A percentile compares a stretch with the other conserved stretches of the same genome.
Evolutionary conservation across 2,888 invertebrate species (phyloP).

Genomic region (Lepidonotus clava): DNA sequence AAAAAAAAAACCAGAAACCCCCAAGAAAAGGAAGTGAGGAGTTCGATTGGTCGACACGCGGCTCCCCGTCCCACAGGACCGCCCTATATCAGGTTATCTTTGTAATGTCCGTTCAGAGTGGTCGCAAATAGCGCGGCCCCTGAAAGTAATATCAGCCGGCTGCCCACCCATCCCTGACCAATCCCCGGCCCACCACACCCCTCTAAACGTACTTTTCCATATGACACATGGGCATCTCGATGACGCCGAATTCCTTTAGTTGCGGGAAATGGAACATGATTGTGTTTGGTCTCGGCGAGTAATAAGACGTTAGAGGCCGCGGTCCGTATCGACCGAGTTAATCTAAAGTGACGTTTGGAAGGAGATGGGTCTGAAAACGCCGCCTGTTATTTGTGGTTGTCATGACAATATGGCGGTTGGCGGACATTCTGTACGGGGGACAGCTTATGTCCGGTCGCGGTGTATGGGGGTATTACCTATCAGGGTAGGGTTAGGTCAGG

Average conservation of each 20-base stretch:
- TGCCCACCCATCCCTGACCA: background rate
- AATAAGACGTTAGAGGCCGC: conserved; percentile 16
- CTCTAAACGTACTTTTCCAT: too few species aligned
- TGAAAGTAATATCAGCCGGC: background rate
- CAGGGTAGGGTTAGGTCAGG: background rate
- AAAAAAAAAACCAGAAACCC: too few species aligned
- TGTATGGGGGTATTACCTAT: background rate
- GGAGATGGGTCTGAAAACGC: conserved; percentile 19
- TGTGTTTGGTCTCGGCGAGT: conserved; percentile 13
- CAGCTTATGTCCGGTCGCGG: background rate
- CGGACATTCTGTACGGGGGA: background rate
- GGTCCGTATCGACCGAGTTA: conserved; percentile 20
- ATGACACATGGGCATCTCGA: conserved; percentile 20
- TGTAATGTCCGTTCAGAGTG: background rate
- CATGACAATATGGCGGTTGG: conserved; percentile 32
- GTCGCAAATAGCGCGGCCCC: background rate
- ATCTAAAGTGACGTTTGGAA: conserved; percentile 27
- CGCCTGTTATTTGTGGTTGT: conserved; percentile 19
- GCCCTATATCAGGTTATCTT: background rate
- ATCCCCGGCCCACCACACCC: background rate
- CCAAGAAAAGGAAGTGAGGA: too few species aligned
- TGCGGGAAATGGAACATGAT: conserved; percentile 44
- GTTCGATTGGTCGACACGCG: too few species aligned
- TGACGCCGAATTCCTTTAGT: conserved; percentile 24
- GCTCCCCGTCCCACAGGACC: too few species aligned